Conservation (phyloP, 1,140 invertebrate genomes). For the Cydia pomonella region DNA sequence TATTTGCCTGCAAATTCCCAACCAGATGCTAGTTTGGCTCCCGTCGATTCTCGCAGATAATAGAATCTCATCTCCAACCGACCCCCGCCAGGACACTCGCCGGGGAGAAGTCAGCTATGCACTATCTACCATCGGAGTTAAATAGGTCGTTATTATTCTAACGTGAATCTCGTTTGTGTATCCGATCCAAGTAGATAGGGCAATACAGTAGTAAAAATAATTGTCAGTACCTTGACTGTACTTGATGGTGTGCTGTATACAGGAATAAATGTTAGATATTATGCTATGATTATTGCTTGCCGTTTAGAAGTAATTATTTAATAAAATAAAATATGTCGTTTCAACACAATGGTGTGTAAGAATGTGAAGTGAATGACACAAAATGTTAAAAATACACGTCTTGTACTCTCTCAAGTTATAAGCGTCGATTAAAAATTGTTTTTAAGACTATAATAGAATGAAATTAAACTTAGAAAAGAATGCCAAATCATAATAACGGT, state of each 20-base stretch:
- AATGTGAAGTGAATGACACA: too few relatives aligned
- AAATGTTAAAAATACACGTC: too few relatives aligned
- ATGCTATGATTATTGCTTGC: too few relatives aligned
- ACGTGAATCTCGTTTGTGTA: constrained; percentile 22
- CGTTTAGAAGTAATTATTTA: too few relatives aligned
- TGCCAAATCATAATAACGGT: too few relatives aligned
- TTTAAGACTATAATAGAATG: too few relatives aligned
- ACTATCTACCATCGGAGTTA: constrained; percentile 3
- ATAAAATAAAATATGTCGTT: too few relatives aligned
- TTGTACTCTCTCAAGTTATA: too few relatives aligned
- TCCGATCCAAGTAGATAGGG: constrained; percentile 20
- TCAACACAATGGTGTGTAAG: too few relatives aligned
- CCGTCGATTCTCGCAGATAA: constrained; percentile 15
- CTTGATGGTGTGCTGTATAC: neutral
- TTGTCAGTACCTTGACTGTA: neutral
- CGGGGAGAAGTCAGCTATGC: constrained; percentile 11
- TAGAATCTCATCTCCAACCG: neutral
- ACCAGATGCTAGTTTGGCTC: constrained; percentile 10
- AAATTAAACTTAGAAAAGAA: too few relatives aligned
- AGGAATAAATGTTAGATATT: neutral
- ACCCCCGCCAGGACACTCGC: neutral
- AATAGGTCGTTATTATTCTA: constrained; percentile 30
- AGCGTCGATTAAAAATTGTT: too few relatives aligned
- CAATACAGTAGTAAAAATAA: neutral
- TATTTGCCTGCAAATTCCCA: neutral